Conservation (phyloP, 2,888 invertebrate species). For the Mythimna ferrago region DNA sequence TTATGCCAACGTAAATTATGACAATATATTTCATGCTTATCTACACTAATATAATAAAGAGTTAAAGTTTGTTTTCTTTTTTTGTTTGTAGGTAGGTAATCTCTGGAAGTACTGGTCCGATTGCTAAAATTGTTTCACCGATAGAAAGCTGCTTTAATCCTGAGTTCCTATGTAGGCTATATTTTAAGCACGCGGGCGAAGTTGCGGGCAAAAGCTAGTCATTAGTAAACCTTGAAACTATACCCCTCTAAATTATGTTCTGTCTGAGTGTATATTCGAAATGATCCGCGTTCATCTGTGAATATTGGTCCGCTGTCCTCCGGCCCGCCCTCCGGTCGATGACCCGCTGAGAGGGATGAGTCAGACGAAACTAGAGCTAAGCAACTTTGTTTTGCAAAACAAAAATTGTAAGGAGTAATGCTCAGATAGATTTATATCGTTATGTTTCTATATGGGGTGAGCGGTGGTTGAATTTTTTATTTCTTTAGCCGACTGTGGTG, state of each 20-base stretch:
- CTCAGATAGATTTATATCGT: conserved; percentile 15
- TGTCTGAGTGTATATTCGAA: conserved; percentile 8
- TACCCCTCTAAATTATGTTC: background rate
- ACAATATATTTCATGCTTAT: too few relatives aligned
- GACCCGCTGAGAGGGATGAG: conserved; percentile 49
- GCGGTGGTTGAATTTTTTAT: background rate
- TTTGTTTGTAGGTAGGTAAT: too few relatives aligned
- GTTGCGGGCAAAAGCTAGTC: too few relatives aligned
- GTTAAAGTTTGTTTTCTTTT: too few relatives aligned
- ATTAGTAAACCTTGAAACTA: too few relatives aligned
- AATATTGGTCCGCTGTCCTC: conserved; percentile 46
- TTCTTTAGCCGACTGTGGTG: background rate
- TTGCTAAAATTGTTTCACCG: too few relatives aligned
- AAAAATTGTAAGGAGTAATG: conserved; percentile 28
- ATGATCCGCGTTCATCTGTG: conserved; percentile 14
- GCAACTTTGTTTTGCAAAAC: conserved; percentile 33
- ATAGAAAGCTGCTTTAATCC: too few relatives aligned
- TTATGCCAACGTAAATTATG: too few relatives aligned
- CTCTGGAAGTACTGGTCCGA: too few relatives aligned
- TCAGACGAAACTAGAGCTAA: conserved; percentile 30
- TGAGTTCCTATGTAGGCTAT: too few relatives aligned
- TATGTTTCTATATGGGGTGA: conserved; percentile 15
- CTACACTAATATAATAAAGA: too few relatives aligned
- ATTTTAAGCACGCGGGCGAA: too few relatives aligned
- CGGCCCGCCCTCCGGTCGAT: conserved; percentile 55